Evolutionary conservation across 2,797 vertebrate genomes (phyloP), one percentile per base, ranked within the genome.

Genomic region (Hydrolagus colliei): DNA sequence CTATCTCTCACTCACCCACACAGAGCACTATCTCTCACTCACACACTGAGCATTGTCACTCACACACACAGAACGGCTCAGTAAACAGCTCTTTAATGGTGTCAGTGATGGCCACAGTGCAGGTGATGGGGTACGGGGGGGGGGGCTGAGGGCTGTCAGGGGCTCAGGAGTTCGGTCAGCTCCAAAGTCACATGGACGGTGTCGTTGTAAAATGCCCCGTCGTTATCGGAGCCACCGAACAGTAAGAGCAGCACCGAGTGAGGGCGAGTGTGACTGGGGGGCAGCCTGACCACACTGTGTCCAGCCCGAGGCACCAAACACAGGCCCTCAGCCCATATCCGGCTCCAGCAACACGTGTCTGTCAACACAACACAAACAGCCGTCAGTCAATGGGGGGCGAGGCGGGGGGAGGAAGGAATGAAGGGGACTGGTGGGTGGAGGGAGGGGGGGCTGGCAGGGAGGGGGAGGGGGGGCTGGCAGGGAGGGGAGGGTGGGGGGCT

Each of bases 181-280:
- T 91, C 89, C 77, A 93, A 74, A 35, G 90, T 88, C 72, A 92
- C 87, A 86, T 89, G 92, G 63, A 93, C 22, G 0, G 91, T 92
- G 88, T 95, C 95, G 1, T 94, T 91, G 89, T 96, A 97, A 90
- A 96, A 96, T 0, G 89, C 93, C 22, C 95, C 96, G 0, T 91
- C 89, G 86, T 94, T 94, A 88, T 96, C 94, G 0, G 95, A 96
- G 5, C 97, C 96, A n/a, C 96, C 96, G 14, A 97, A 97, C 86
- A 97, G 89, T 85, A 97, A 89, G 85, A 97, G 72, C 0, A n/a
- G n/a, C n/a, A n/a, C n/a, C n/a, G 86, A 92, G 87, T 91, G 93
- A n/a, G 86, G 6, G 75, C 74, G 11, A 9, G 62, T 68, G 74
- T 85, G 67, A 32, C 89, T 75, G 32, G 88, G 87, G 35, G 89